Conservation (phyloP, 2,888 invertebrate species). For the Tipula vernalis region DNA sequence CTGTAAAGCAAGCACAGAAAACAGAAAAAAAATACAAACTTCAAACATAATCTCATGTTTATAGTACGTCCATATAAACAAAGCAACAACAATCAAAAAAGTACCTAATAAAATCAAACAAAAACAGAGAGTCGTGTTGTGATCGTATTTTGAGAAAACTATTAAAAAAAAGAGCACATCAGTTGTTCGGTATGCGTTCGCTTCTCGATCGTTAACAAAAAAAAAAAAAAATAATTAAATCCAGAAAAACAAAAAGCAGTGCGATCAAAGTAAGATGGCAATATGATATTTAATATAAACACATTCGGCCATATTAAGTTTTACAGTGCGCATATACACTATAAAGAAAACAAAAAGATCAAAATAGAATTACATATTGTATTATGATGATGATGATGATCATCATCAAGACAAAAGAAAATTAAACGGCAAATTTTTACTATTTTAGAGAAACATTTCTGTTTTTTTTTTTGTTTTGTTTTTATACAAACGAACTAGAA, state of each 20-base stretch:
- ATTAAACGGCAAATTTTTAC: neutral
- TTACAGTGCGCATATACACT: neutral
- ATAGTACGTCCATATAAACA: neutral
- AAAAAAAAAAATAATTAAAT: neutral
- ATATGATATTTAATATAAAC: neutral
- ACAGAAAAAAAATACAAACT: neutral
- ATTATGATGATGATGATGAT: too few relatives aligned
- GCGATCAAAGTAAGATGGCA: neutral
- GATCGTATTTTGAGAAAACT: neutral
- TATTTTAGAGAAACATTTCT: neutral
- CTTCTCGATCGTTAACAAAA: neutral
- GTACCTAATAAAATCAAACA: neutral
- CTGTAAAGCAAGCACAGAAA: neutral
- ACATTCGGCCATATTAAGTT: neutral
- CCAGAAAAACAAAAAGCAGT: neutral
- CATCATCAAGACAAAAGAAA: neutral
- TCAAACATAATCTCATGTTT: neutral
- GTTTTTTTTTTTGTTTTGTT: neutral
- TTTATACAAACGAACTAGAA: neutral
- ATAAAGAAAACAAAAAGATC: neutral
- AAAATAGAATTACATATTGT: neutral
- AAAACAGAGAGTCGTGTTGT: neutral
- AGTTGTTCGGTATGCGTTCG: neutral
- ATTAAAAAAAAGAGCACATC: neutral
- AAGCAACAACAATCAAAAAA: neutral